Conservation (phyloP, 1,140 invertebrate genomes). For the Procambarus virginalis region DNA sequence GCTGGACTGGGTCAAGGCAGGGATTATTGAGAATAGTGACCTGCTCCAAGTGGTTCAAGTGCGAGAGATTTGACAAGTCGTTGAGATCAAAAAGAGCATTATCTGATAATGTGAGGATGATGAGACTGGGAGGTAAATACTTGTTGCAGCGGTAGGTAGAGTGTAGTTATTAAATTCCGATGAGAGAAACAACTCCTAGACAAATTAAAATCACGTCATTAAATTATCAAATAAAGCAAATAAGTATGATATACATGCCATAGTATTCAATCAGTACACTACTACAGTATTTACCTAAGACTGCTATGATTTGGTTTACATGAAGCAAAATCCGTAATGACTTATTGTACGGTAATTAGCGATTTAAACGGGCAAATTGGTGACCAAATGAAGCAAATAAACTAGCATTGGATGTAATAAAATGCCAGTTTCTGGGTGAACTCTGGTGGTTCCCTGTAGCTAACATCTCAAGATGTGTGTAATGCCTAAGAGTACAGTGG, state of each 20-base stretch:
- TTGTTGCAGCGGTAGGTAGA: slow-evolving; percentile 86
- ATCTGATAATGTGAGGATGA: slow-evolving; percentile 86
- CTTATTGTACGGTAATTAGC: too few relatives aligned
- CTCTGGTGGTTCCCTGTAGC: too few relatives aligned
- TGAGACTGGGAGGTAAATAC: slow-evolving; percentile 84
- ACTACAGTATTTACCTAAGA: too few relatives aligned
- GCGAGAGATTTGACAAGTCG: slow-evolving; percentile 87
- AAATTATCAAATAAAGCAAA: not conserved
- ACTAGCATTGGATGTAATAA: too few relatives aligned
- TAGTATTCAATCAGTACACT: too few relatives aligned
- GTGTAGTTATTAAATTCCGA: slow-evolving; percentile 87
- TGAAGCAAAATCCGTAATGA: too few relatives aligned
- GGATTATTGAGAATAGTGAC: slow-evolving; percentile 91
- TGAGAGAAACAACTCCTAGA: slow-evolving; percentile 89
- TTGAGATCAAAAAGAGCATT: slow-evolving; percentile 91
- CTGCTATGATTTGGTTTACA: too few relatives aligned
- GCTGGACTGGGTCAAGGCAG: slow-evolving; percentile 79
- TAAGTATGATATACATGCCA: not conserved
- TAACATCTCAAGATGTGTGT: too few relatives aligned
- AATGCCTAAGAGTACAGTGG: too few relatives aligned
- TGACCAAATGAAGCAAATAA: too few relatives aligned
- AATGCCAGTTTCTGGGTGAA: too few relatives aligned
- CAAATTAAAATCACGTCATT: slow-evolving; percentile 66
- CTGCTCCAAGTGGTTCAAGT: slow-evolving; percentile 84
- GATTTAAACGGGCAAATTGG: too few relatives aligned